Evolutionary conservation across 2,797 vertebrate species (phyloP).

Genomic region (Kryptopterus vitreolus): DNA sequence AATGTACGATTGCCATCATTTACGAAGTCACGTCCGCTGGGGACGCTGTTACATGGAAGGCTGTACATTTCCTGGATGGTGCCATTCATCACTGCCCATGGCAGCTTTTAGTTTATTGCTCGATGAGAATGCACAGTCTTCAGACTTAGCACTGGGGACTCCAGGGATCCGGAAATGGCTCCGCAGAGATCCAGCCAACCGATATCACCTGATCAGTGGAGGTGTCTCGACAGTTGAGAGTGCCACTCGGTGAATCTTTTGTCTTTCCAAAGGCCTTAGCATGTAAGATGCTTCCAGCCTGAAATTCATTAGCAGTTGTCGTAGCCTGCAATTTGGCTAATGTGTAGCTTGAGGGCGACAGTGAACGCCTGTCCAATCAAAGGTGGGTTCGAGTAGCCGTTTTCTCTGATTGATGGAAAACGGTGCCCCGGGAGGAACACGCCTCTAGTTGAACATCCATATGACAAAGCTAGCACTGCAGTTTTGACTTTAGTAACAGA

Average conservation of each 20-base stretch:
- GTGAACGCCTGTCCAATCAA: constrained; percentile 47
- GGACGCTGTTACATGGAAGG: constrained; percentile 46
- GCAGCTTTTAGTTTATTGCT: constrained; percentile 53
- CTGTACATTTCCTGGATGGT: constrained; percentile 45
- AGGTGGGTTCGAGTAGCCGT: constrained; percentile 9
- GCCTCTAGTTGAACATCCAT: neutral
- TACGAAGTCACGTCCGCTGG: constrained; percentile 66
- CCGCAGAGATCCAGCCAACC: constrained; percentile 8
- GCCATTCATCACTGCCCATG: constrained; percentile 51
- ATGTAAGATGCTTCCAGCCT: too few species aligned
- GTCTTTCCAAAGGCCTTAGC: neutral
- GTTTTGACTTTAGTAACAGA: constrained; percentile 40
- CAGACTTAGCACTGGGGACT: constrained; percentile 37
- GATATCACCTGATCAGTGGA: constrained; percentile 24
- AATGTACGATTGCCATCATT: constrained; percentile 72
- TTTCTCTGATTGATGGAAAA: neutral
- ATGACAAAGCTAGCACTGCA: constrained; percentile 10
- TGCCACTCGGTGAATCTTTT: neutral
- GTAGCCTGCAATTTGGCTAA: constrained; percentile 49
- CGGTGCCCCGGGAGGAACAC: neutral
- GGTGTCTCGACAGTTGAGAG: constrained; percentile 6
- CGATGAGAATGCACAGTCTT: constrained; percentile 23
- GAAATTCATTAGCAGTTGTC: constrained; percentile 23
- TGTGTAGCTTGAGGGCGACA: constrained; percentile 49
- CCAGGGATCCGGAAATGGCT: constrained; percentile 23